Percentiles rank a stretch among this genome's conserved stretches.
phyloP scores from a whole-genome alignment of 2,888 invertebrate genomes.

The Cantharis rufa region DNA sequence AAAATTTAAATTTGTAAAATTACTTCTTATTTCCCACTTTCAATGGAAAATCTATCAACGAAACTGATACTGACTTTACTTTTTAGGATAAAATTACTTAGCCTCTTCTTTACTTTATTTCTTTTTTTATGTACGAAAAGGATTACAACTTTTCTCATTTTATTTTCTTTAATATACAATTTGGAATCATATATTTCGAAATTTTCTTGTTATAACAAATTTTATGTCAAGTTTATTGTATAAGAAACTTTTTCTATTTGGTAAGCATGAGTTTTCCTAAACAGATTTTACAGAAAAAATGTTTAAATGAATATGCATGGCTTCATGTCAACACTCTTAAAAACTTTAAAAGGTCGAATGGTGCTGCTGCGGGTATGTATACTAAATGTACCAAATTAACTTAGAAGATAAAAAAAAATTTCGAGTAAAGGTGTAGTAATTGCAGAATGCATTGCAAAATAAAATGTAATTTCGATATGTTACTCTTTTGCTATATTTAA shows the following conservation, averaged over 20 bases:
- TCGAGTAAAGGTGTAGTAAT: too few relatives aligned
- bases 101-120: background rate
- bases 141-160: background rate
- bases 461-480: too few relatives aligned
- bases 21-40: background rate
- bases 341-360: background rate
- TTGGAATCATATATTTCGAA: background rate
- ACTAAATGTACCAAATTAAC: too few relatives aligned
- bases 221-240: background rate
- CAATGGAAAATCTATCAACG: background rate
- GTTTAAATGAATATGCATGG: background rate
- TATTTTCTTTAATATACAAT: background rate
- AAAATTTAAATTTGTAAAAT: background rate
- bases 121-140: background rate
- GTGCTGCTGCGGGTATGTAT: too few relatives aligned
- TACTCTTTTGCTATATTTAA: too few relatives aligned
- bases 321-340: background rate
- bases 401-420: too few relatives aligned
- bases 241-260: background rate
- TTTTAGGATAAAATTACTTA: background rate
- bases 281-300: background rate
- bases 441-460: too few relatives aligned
- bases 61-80: background rate
- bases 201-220: background rate
- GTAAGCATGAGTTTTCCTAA: background rate